Percentiles rank a stretch among this genome's conserved stretches.
Evolutionary conservation across 2,113 vertebrate species (phyloP).

Genomic region (Coracopsis vasa): DNA sequence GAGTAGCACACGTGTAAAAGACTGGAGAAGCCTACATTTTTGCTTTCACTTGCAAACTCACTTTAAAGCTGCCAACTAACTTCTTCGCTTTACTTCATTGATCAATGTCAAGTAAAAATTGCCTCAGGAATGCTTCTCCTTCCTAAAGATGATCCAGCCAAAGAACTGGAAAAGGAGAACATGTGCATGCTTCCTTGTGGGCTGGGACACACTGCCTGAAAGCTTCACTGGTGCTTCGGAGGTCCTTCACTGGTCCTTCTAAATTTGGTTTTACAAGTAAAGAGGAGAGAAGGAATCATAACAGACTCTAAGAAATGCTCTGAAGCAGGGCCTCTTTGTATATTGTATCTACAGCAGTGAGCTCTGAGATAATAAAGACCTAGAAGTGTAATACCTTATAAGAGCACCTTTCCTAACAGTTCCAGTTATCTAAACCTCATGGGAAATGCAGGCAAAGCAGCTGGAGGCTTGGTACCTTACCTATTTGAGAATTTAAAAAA

Average conservation of each 20-base stretch:
- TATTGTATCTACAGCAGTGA: fast-evolving
- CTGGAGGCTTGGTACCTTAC: not conserved
- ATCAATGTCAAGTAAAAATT: not conserved
- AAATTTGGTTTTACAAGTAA: not conserved
- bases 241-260: not conserved
- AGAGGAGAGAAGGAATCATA: not conserved
- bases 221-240: not conserved
- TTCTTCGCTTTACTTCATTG: not conserved
- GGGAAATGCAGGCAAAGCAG: not conserved
- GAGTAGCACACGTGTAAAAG: not conserved
- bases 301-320: not conserved
- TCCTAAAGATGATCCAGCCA: not conserved
- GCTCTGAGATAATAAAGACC: not conserved
- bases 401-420: not conserved
- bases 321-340: not conserved
- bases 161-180: not conserved
- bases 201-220: not conserved
- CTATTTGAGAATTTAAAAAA: not conserved
- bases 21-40: not conserved
- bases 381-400: not conserved
- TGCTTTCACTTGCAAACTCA: not conserved
- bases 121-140: not conserved
- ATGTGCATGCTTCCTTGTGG: not conserved
- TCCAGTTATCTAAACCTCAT: not conserved
- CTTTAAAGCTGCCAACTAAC: not conserved